Evolutionary conservation across 1,140 invertebrate species (phyloP), one percentile per base, ranked within the genome.

Genomic region (Diprion similis): DNA sequence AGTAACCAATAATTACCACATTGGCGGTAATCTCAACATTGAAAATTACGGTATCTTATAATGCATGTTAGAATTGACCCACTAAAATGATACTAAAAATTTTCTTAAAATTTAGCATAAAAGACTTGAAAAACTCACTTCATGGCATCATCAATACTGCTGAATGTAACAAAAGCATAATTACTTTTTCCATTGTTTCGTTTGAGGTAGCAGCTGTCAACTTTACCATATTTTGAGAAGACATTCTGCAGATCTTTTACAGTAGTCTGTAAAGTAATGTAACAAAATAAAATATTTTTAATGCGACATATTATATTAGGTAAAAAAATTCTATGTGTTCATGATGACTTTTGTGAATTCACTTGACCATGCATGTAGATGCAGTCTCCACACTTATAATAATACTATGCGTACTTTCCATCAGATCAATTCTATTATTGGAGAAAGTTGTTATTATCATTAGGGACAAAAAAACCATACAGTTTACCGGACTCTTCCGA

Each of bases 121-220:
- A 69, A 68, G 46, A 15, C 8, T 18, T 13, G 3, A 73, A 0
- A 67, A 70, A 75, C 79, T 78, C 78, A 87, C 86, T 79, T 82
- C 10, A 82, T 18, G 66, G 82, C 84, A 73, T 80, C 81, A 0
- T 76, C 68, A 11, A 78, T 73, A 75, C 75, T 78, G 8, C 48
- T 76, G 73, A 84, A 88, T 4, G 85, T 87, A 13, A 88, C 71
- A 78, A 88, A 88, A 8, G 84, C 86, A 77, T 83, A 87, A 75
- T 86, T 87, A 71, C 71, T 84, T 72, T 75, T 85, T 48, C 79
- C 76, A 64, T 70, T 45, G 76, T 81, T 84, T 70, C 82, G 80
- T 77, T 82, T 84, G 8, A 88, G 71, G 68, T 80, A 88, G 66
- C 85, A 87, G 73, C 76, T 79, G 68, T 86, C 83, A 10, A 88